Evolutionary conservation across 2,888 invertebrate genomes (phyloP).

Genomic region (Alloscopus bannaensis): DNA sequence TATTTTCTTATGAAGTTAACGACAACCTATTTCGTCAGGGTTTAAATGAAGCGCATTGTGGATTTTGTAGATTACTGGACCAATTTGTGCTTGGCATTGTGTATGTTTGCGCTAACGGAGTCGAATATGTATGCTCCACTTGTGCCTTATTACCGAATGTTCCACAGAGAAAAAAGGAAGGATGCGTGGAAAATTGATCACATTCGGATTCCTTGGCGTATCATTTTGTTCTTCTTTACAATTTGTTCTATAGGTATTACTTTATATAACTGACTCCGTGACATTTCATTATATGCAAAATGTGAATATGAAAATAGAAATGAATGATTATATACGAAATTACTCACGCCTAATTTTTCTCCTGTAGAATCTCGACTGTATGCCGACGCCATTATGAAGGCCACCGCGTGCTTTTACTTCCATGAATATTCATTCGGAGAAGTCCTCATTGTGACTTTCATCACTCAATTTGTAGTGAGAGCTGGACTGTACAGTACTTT

Average conservation of each 20-base stretch:
- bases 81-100: slow-evolving; percentile 51
- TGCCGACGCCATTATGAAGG: slow-evolving; percentile 62
- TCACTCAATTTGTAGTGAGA: slow-evolving; percentile 59
- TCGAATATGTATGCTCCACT: slow-evolving; percentile 58
- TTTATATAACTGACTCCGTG: background rate
- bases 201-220: slow-evolving; percentile 44
- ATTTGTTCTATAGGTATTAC: slow-evolving; percentile 54
- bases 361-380: slow-evolving; percentile 53
- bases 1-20: background rate
- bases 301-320: background rate
- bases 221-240: slow-evolving; percentile 58
- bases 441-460: slow-evolving; percentile 59
- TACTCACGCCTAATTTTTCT: background rate
- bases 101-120: slow-evolving; percentile 62
- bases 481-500: slow-evolving; percentile 42
- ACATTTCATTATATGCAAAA: slow-evolving; percentile 2
- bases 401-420: slow-evolving; percentile 63
- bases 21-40: background rate
- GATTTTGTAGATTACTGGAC: slow-evolving; percentile 54
- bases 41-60: background rate
- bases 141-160: slow-evolving; percentile 58
- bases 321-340: background rate
- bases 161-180: slow-evolving; percentile 27
- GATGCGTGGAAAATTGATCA: slow-evolving; percentile 63
- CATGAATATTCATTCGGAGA: slow-evolving; percentile 53